These are phyloP conservation scores for Cylas formicarius DNA, from an alignment of 1,140 invertebrate species.

Conservation along the genomic window DNA sequence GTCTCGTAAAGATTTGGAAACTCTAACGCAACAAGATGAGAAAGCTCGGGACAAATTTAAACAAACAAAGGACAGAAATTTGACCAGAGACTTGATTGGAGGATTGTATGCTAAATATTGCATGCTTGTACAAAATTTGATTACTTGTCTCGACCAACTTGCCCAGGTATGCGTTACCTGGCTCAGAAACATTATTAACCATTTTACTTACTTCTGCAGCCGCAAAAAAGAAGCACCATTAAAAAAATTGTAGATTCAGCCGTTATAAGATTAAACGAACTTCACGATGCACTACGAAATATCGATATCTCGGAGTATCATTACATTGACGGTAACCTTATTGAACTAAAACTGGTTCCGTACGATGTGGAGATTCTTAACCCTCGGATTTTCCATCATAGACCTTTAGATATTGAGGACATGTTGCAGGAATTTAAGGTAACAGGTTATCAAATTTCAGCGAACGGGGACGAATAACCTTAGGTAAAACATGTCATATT, in stretches of 20 bases:
- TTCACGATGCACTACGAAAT: constrained; percentile 42
- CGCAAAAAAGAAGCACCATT: constrained; percentile 33
- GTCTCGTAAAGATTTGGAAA: constrained; percentile 28
- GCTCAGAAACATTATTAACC: not conserved
- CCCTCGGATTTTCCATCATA: constrained; percentile 30
- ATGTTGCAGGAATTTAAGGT: constrained; percentile 33
- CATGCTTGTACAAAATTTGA: constrained; percentile 34
- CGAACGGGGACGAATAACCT: no score
- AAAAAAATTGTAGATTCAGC: constrained; percentile 36
- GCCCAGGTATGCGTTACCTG: constrained; percentile 23
- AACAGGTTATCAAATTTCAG: no score
- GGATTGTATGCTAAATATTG: constrained; percentile 34
- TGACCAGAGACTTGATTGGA: constrained; percentile 29
- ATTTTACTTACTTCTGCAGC: constrained; percentile 13
- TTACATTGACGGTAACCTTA: constrained; percentile 54
- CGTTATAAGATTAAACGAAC: constrained; percentile 31
- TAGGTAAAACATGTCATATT: no score
- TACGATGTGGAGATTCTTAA: constrained; percentile 44
- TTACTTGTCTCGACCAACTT: constrained; percentile 34
- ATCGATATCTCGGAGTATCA: constrained; percentile 47
- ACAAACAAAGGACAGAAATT: constrained; percentile 24
- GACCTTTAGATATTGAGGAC: constrained; percentile 29
- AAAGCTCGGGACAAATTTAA: constrained; percentile 19
- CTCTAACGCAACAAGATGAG: constrained; percentile 24
- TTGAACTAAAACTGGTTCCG: constrained; percentile 53